Percentiles rank a stretch among this genome's conserved stretches.
Conservation (phyloP, 1,140 invertebrate genomes). For the Megalopta genalis region DNA sequence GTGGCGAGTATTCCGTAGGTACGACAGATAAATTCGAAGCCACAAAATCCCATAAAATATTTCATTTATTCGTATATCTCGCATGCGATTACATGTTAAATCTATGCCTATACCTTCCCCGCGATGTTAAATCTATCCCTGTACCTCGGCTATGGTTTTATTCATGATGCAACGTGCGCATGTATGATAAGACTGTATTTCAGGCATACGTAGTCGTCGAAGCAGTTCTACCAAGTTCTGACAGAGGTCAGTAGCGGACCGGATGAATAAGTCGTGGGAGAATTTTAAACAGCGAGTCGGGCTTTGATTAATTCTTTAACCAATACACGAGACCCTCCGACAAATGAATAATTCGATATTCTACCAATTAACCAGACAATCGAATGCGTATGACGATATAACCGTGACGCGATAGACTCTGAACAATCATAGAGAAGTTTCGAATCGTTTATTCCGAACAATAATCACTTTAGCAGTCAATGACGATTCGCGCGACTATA, state of each 20-base stretch:
- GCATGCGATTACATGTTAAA: too few species aligned
- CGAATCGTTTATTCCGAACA: neutral
- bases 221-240: neutral
- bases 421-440: neutral
- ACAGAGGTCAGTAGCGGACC: slow-evolving; percentile 1
- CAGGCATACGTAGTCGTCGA: too few species aligned
- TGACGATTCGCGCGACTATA: slow-evolving; percentile 6
- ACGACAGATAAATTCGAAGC: too few species aligned
- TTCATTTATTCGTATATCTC: too few species aligned
- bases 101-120: too few species aligned
- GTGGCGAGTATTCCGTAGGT: too few species aligned
- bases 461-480: neutral
- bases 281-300: neutral
- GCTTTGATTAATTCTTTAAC: neutral
- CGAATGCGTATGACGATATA: neutral
- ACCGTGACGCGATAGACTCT: neutral
- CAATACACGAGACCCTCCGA: neutral
- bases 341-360: neutral
- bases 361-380: neutral
- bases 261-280: neutral
- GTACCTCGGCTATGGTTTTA: too few species aligned
- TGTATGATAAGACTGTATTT: too few species aligned
- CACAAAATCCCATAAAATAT: too few species aligned
- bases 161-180: too few species aligned
- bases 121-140: too few species aligned